Percentiles rank a stretch among this genome's conserved stretches.
These are phyloP conservation scores for Bombyx huttoni DNA, from an alignment of 2,888 invertebrate species.

Conservation along the genomic window DNA sequence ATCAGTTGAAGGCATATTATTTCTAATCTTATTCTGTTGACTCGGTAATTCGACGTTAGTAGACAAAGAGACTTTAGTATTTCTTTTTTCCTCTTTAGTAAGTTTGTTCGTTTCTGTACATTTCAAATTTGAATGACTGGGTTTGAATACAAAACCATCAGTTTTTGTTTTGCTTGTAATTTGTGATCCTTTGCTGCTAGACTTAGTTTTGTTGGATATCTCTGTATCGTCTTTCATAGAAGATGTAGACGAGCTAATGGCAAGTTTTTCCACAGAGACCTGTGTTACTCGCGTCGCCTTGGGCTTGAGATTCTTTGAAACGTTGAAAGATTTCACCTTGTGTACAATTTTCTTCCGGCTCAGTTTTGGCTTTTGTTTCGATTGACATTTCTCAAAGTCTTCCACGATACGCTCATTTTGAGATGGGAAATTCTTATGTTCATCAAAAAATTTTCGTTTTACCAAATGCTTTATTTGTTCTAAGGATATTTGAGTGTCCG, in stretches of 20 bases:
- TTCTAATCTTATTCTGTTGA: background rate
- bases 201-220: slow-evolving; percentile 10
- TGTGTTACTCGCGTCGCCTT: slow-evolving; percentile 8
- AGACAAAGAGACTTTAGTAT: too few relatives aligned
- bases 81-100: too few relatives aligned
- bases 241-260: slow-evolving; percentile 13
- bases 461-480: slow-evolving; percentile 45
- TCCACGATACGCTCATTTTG: background rate
- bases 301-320: slow-evolving; percentile 36
- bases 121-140: too few relatives aligned
- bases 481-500: slow-evolving; percentile 40
- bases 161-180: slow-evolving; percentile 19
- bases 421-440: slow-evolving; percentile 8
- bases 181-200: slow-evolving; percentile 30
- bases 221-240: slow-evolving; percentile 17
- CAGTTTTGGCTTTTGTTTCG: slow-evolving; percentile 11
- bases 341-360: slow-evolving; percentile 34
- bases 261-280: slow-evolving; percentile 4
- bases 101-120: too few relatives aligned
- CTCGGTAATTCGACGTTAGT: too few relatives aligned
- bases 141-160: background rate
- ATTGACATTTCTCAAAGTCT: slow-evolving; percentile 3
- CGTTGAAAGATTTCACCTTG: slow-evolving; percentile 57
- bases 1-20: background rate
- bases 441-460: slow-evolving; percentile 32